phyloP scores from a whole-genome alignment of 2,888 invertebrate species.

The Athalia circularis region DNA sequence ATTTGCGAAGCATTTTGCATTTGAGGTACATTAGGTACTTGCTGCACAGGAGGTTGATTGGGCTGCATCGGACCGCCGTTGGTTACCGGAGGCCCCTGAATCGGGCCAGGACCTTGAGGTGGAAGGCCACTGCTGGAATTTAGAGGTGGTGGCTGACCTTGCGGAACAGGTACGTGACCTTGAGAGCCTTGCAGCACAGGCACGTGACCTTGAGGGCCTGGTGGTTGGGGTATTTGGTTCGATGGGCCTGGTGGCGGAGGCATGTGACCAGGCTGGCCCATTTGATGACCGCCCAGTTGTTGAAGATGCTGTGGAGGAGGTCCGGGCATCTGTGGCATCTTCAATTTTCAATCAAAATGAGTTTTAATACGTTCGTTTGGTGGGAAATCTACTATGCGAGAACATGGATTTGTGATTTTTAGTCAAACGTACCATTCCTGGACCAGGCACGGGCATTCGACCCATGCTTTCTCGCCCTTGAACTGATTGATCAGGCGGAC shows the following conservation, averaged over 20 bases:
- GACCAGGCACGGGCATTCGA: constrained; percentile 63
- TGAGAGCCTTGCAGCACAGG: constrained; percentile 53
- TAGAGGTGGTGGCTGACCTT: constrained; percentile 53
- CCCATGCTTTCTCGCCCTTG: constrained; percentile 64
- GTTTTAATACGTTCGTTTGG: neutral
- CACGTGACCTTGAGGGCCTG: constrained; percentile 53
- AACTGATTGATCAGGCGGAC: constrained; percentile 55
- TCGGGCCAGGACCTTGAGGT: constrained; percentile 52
- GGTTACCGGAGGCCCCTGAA: constrained; percentile 53
- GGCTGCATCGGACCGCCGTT: constrained; percentile 47
- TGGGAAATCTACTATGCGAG: neutral
- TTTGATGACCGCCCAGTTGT: constrained; percentile 52
- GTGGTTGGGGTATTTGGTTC: constrained; percentile 6
- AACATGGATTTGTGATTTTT: neutral
- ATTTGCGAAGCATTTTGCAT: constrained; percentile 43
- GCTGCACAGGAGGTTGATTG: constrained; percentile 49
- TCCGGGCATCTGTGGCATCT: constrained; percentile 44
- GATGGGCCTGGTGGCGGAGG: neutral
- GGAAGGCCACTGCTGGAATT: constrained; percentile 53
- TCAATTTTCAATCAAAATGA: neutral
- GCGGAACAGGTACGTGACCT: constrained; percentile 54
- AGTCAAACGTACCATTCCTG: constrained; percentile 64
- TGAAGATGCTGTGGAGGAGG: constrained; percentile 55
- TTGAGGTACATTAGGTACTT: constrained; percentile 47
- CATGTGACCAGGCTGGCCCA: constrained; percentile 49